Conservation (phyloP, 2,888 invertebrate species). For the Gryllus longicercus region DNA sequence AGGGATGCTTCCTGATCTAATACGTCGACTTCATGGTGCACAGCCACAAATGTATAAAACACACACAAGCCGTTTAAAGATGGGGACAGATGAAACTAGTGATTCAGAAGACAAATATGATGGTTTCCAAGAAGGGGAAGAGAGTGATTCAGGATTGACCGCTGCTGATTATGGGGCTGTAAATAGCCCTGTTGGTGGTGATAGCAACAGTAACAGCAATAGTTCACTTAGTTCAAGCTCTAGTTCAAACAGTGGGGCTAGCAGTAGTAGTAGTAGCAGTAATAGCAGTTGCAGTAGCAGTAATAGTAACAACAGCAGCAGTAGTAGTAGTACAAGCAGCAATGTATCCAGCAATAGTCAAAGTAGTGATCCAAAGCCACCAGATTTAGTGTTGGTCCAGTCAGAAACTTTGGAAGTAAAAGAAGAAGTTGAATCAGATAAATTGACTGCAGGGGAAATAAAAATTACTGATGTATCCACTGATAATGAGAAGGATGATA, state of each 20-base stretch:
- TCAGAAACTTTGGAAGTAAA: too few species aligned
- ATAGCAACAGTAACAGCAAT: not conserved
- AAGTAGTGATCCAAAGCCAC: too few species aligned
- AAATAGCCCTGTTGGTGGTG: not conserved
- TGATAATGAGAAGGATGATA: not conserved
- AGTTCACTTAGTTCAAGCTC: not conserved
- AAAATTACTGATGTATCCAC: too few species aligned
- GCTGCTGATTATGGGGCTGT: not conserved
- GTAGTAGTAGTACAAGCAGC: not conserved
- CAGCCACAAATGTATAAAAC: not conserved
- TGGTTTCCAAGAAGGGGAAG: not conserved
- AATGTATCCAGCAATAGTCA: too few species aligned
- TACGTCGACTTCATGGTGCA: not conserved
- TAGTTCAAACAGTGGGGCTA: not conserved
- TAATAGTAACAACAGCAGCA: constrained; percentile 17
- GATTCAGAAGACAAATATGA: not conserved
- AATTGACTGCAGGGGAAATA: too few species aligned
- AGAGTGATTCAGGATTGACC: not conserved
- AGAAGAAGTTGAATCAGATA: too few species aligned
- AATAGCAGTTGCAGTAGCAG: not conserved
- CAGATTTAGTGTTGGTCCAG: too few species aligned
- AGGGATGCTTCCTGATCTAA: not conserved
- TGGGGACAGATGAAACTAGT: too few species aligned
- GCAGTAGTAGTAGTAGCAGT: not conserved
- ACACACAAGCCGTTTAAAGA: too few species aligned